phyloP scores from a whole-genome alignment of 2,797 vertebrate species.

The Megalops cyprinoides region DNA sequence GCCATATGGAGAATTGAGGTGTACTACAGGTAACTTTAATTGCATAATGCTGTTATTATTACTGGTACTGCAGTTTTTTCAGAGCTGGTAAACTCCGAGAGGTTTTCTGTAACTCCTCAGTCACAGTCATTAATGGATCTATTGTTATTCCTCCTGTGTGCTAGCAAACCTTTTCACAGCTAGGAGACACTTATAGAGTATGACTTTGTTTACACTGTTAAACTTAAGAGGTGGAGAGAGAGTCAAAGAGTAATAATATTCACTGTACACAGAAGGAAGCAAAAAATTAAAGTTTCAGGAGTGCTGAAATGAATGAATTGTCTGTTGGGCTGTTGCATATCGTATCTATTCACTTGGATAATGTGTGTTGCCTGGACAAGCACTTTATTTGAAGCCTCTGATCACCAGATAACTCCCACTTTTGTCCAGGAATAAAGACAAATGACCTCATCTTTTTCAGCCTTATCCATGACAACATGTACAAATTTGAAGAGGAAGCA shows the following conservation, averaged over 20 bases:
- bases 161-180: slow-evolving; percentile 67
- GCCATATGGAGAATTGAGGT: neutral
- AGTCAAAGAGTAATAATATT: slow-evolving; percentile 76
- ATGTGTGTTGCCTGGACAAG: neutral
- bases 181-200: slow-evolving; percentile 71
- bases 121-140: slow-evolving; percentile 31
- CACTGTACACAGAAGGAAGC: slow-evolving; percentile 56
- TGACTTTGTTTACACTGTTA: slow-evolving; percentile 77
- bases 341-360: slow-evolving; percentile 22
- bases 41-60: neutral
- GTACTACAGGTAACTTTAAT: neutral
- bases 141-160: slow-evolving; percentile 71
- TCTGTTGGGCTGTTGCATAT: slow-evolving; percentile 55
- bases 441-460: slow-evolving; percentile 57
- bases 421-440: slow-evolving; percentile 49
- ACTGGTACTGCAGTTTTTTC: neutral
- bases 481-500: neutral
- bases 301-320: slow-evolving; percentile 71
- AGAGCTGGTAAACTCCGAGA: neutral
- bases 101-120: neutral
- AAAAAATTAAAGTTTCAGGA: slow-evolving; percentile 66
- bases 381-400: slow-evolving; percentile 35
- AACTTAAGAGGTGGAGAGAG: slow-evolving; percentile 58
- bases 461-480: neutral
- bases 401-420: slow-evolving; percentile 51